These are phyloP conservation scores for Leptinotarsa undecemlineata DNA, from an alignment of 1,140 invertebrate species.

Conservation along the genomic window DNA sequence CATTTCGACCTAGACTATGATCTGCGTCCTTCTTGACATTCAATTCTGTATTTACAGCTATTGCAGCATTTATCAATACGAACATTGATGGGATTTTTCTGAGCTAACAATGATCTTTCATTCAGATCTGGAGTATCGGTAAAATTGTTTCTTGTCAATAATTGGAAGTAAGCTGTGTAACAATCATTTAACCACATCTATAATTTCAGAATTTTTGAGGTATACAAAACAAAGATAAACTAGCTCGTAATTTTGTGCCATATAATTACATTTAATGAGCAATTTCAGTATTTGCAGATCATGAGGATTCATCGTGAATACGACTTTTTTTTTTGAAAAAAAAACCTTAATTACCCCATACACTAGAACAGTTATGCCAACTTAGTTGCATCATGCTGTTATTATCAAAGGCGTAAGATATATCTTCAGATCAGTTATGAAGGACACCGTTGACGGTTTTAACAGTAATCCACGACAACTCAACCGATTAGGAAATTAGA, in stretches of 20 bases:
- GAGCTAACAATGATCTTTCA: too few relatives aligned
- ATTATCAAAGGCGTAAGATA: background rate
- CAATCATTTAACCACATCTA: too few relatives aligned
- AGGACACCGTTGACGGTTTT: background rate
- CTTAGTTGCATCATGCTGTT: background rate
- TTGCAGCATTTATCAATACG: too few relatives aligned
- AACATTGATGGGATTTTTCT: too few relatives aligned
- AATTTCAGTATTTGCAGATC: slow-evolving; percentile 8
- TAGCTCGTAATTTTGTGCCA: background rate
- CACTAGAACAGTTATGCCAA: background rate
- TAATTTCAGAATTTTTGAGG: too few relatives aligned
- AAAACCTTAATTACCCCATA: background rate
- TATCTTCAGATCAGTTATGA: background rate
- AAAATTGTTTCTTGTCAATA: too few relatives aligned
- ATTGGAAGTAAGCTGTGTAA: too few relatives aligned
- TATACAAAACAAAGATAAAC: background rate
- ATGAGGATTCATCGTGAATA: background rate
- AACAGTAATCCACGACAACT: background rate
- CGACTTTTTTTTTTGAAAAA: background rate
- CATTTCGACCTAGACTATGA: too few relatives aligned
- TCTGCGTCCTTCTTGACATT: too few relatives aligned
- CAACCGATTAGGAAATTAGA: background rate
- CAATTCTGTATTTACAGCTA: too few relatives aligned
- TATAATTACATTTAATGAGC: background rate
- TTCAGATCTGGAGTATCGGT: too few relatives aligned